These are phyloP conservation scores for Magallana gigas DNA, from an alignment of 1,140 invertebrate genomes.

Conservation along the genomic window DNA sequence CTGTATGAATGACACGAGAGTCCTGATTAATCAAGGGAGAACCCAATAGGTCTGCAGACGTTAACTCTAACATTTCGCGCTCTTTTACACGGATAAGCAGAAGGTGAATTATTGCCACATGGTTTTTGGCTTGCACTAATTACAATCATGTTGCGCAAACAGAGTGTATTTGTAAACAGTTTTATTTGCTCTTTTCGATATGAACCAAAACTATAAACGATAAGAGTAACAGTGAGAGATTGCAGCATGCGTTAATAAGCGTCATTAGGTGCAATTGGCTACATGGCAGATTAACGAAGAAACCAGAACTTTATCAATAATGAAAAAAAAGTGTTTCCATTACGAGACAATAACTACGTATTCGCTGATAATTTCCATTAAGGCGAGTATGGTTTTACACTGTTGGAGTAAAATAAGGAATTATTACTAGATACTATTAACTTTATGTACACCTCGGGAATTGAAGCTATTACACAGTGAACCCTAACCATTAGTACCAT, in stretches of 20 bases:
- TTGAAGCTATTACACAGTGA: no score
- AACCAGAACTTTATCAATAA: no score
- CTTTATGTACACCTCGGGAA: no score
- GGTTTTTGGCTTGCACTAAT: background rate
- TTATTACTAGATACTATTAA: no score
- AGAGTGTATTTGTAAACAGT: background rate
- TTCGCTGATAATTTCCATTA: no score
- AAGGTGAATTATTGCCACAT: slow-evolving; percentile 12
- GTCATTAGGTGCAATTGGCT: background rate
- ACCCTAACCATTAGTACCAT: no score
- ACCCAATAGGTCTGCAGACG: background rate
- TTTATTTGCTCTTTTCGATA: background rate
- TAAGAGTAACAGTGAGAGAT: background rate
- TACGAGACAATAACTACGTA: no score
- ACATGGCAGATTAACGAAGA: no score
- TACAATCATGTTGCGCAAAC: background rate
- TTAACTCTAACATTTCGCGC: background rate
- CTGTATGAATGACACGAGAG: slow-evolving; percentile 8
- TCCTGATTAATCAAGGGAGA: background rate
- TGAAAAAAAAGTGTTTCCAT: no score
- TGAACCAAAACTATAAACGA: background rate
- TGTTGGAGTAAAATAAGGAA: no score
- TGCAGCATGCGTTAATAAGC: background rate
- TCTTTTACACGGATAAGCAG: slow-evolving; percentile 8
- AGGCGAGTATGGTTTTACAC: no score